These are phyloP conservation scores for Amaurobius ferox DNA, from an alignment of 2,888 invertebrate species.

Conservation along the genomic window DNA sequence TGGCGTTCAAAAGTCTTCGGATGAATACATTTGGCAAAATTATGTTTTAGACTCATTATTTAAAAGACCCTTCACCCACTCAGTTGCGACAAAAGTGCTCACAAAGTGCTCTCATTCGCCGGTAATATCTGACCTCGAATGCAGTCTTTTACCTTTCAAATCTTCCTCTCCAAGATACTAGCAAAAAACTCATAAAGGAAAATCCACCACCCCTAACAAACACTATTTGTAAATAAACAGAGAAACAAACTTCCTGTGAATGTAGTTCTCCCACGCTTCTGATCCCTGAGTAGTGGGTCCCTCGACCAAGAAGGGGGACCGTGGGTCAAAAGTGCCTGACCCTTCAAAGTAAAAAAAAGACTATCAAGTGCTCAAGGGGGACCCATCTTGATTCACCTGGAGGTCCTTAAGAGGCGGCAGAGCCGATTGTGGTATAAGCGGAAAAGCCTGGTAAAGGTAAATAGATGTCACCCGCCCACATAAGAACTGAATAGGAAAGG, in stretches of 20 bases:
- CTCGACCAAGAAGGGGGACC: neutral
- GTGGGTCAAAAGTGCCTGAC: constrained; percentile 65
- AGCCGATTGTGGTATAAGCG: constrained; percentile 42
- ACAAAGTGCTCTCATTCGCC: too few relatives aligned
- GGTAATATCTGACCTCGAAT: too few relatives aligned
- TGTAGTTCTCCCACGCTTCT: constrained; percentile 47
- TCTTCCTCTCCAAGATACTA: neutral
- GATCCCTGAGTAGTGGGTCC: neutral
- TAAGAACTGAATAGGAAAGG: constrained; percentile 1
- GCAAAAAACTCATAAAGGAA: constrained; percentile 14
- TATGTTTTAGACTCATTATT: too few relatives aligned
- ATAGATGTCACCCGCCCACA: constrained; percentile 35
- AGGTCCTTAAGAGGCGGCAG: constrained; percentile 9
- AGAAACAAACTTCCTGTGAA: constrained; percentile 45
- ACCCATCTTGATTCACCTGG: neutral
- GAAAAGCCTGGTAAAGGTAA: constrained; percentile 17
- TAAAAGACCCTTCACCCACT: too few relatives aligned
- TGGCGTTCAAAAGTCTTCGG: too few relatives aligned
- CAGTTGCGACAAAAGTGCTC: too few relatives aligned
- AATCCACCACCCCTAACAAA: constrained; percentile 28
- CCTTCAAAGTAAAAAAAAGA: constrained; percentile 32
- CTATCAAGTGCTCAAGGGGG: constrained; percentile 45
- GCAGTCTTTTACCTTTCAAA: neutral
- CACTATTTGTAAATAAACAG: constrained; percentile 54
- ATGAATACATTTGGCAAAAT: too few relatives aligned